Evolutionary conservation across 2,797 vertebrate species (phyloP).

Genomic region (Acipenser ruthenus): DNA sequence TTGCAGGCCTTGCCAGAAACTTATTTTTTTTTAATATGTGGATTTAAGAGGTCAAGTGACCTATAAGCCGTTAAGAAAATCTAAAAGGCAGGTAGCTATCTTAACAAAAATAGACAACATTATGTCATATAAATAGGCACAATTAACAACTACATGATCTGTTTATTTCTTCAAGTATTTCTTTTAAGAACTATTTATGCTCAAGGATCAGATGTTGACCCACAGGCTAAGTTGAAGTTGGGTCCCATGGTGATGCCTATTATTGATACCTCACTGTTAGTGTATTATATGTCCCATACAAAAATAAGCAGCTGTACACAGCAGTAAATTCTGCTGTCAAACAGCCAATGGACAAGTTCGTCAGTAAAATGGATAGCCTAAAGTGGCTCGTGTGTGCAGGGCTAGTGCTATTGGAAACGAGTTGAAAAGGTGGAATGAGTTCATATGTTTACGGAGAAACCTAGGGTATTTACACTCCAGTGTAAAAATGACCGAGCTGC

Average conservation of each 20-base stretch:
- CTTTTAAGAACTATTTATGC: constrained; percentile 44
- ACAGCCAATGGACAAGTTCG: background rate
- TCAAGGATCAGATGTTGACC: constrained; percentile 46
- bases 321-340: constrained; percentile 21
- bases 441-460: too few relatives aligned
- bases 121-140: too few relatives aligned
- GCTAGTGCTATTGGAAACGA: background rate
- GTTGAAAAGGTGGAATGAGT: background rate
- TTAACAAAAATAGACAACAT: too few relatives aligned
- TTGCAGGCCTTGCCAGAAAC: too few relatives aligned
- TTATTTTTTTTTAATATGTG: too few relatives aligned
- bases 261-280: constrained; percentile 39
- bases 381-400: background rate
- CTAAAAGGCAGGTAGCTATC: too few relatives aligned
- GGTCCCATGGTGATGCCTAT: constrained; percentile 48
- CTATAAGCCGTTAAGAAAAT: too few relatives aligned
- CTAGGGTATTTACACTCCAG: constrained; percentile 27
- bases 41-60: too few relatives aligned
- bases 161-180: constrained; percentile 4
- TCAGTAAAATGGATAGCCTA: too few relatives aligned
- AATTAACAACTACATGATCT: too few relatives aligned
- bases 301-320: constrained; percentile 13
- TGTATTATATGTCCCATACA: constrained; percentile 26
- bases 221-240: constrained; percentile 51
- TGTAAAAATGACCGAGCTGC: constrained; percentile 29